A percentile compares a stretch with the other conserved stretches of the same genome.
Evolutionary conservation across 2,888 invertebrate species (phyloP).

Genomic region (Choreutis nemorana): DNA sequence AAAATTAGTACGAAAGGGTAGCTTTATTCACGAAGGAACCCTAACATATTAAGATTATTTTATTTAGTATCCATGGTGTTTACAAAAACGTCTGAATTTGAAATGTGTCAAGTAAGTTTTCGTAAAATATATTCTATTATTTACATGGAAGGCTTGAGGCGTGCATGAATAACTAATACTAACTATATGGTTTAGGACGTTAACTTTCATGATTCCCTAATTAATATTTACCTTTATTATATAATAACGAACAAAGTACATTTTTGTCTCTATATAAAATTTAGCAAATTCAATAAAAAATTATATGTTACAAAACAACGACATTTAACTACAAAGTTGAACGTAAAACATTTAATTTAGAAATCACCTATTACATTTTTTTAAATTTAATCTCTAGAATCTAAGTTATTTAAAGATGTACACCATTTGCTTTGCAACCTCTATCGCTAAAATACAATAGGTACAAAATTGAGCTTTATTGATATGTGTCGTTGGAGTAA

Average conservation of each 20-base stretch:
- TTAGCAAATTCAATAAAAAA: slow-evolving; percentile 16
- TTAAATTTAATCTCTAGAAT: slow-evolving; percentile 26
- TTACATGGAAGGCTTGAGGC: slow-evolving; percentile 58
- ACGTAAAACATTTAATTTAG: slow-evolving; percentile 21
- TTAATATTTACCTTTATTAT: too few species aligned
- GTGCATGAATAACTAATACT: too few species aligned
- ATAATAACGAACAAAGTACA: slow-evolving; percentile 4
- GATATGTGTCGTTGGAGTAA: slow-evolving; percentile 56
- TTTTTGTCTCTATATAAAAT: slow-evolving; percentile 6
- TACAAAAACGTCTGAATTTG: too few species aligned
- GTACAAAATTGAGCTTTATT: slow-evolving; percentile 65
- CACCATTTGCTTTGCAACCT: slow-evolving; percentile 50
- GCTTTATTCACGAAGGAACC: too few species aligned
- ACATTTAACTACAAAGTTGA: slow-evolving; percentile 26
- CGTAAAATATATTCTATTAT: slow-evolving; percentile 22
- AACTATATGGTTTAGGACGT: too few species aligned
- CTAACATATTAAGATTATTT: too few species aligned
- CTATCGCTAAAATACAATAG: slow-evolving; percentile 57
- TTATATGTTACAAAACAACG: slow-evolving; percentile 19
- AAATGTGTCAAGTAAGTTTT: too few species aligned
- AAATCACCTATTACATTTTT: slow-evolving; percentile 29
- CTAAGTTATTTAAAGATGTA: slow-evolving; percentile 51
- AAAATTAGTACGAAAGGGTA: too few species aligned
- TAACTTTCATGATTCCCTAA: slow-evolving; percentile 17
- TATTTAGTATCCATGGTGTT: too few species aligned